These are phyloP conservation scores for Molossus alvarezi DNA, from an alignment of 2,797 vertebrate species.

Conservation along the genomic window DNA sequence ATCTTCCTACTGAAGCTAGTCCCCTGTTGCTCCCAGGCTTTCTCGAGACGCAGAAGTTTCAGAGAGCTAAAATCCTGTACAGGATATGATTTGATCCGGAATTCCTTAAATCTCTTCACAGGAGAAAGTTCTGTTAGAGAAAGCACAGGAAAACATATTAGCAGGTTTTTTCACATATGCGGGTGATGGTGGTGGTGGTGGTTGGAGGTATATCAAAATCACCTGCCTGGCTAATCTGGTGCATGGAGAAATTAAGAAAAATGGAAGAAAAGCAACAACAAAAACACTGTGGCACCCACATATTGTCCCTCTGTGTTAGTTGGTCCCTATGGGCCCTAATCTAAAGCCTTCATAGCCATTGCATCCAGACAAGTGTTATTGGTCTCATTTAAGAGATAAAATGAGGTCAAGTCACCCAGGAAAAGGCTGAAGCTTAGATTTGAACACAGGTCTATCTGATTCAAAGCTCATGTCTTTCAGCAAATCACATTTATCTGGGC, in stretches of 20 bases:
- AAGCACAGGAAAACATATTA: slow-evolving; percentile 59
- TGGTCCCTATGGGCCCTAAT: not conserved
- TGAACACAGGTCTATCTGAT: slow-evolving; percentile 31
- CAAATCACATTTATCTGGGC: not conserved
- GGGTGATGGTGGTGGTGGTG: not conserved
- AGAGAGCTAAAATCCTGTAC: slow-evolving; percentile 79
- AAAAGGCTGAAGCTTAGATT: not conserved
- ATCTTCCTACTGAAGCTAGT: not conserved
- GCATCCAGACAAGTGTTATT: not conserved
- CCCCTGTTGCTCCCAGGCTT: slow-evolving; percentile 34
- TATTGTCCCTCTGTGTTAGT: not conserved
- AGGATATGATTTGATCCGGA: slow-evolving; percentile 83
- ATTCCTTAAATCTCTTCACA: slow-evolving; percentile 84
- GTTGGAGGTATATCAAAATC: not conserved
- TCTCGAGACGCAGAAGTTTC: slow-evolving; percentile 81
- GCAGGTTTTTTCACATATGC: not conserved
- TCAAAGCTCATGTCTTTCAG: slow-evolving; percentile 29
- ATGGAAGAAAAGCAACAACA: not conserved
- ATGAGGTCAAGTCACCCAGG: slow-evolving; percentile 15
- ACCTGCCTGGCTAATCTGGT: not conserved
- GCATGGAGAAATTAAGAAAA: not conserved
- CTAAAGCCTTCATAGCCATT: not conserved
- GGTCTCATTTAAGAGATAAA: slow-evolving; percentile 6
- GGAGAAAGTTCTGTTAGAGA: slow-evolving; percentile 75
- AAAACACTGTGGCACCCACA: not conserved